A percentile compares a stretch with the other conserved stretches of the same genome.
Conservation (phyloP, 2,113 vertebrate genomes). For the Thamnaconus septentrionalis region DNA sequence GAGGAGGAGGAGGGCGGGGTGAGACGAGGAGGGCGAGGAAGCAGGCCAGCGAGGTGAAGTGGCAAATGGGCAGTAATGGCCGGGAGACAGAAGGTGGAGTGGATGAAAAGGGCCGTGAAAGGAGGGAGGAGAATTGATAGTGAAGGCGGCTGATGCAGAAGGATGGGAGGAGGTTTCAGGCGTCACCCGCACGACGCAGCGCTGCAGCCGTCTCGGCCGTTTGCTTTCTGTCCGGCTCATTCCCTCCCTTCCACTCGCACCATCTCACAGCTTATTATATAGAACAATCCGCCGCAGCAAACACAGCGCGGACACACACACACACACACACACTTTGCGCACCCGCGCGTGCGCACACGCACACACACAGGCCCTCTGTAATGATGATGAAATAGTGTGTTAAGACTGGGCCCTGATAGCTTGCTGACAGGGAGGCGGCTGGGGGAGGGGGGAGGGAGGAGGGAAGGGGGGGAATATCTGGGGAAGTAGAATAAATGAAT, state of each 20-base stretch:
- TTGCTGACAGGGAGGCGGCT: conserved; percentile 38
- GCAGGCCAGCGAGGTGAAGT: conserved; percentile 35
- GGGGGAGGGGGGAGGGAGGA: conserved; percentile 1
- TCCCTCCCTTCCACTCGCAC: conserved; percentile 47
- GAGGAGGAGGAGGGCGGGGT: conserved; percentile 1
- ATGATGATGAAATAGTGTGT: conserved; percentile 67
- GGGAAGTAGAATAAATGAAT: neutral
- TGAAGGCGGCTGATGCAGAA: conserved; percentile 53
- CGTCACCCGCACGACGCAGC: conserved; percentile 13
- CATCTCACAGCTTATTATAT: conserved; percentile 63
- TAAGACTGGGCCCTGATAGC: conserved; percentile 62
- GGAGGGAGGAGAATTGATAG: conserved; percentile 36
- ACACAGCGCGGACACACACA: conserved; percentile 48
- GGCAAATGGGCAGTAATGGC: conserved; percentile 61
- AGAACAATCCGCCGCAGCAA: conserved; percentile 60
- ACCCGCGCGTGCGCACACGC: conserved; percentile 28
- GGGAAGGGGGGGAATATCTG: neutral
- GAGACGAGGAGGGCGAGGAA: conserved; percentile 24
- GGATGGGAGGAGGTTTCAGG: conserved; percentile 46
- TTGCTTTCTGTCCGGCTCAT: conserved; percentile 49
- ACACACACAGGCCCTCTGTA: conserved; percentile 21
- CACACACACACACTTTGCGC: conserved; percentile 18
- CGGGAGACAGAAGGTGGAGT: conserved; percentile 44
- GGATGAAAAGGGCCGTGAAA: conserved; percentile 17
- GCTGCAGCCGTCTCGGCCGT: conserved; percentile 57